These are phyloP conservation scores for Casuarius casuarius DNA, from an alignment of 2,113 vertebrate genomes.

Conservation along the genomic window DNA sequence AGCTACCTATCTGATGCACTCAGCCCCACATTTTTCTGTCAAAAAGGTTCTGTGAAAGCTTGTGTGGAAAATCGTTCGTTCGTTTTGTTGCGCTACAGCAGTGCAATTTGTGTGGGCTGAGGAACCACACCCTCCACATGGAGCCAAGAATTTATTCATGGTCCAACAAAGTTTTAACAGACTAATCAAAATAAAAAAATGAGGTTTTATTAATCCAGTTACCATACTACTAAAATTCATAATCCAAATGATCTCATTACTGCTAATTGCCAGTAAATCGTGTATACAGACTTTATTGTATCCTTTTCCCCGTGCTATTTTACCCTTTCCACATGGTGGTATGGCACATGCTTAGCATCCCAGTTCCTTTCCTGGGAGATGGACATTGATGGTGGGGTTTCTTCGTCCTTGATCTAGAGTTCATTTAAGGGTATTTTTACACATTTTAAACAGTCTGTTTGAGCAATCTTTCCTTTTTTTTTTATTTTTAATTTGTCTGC, in stretches of 20 bases:
- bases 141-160: not conserved
- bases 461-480: not conserved
- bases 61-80: not conserved
- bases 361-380: not conserved
- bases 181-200: not conserved
- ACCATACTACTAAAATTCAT: not conserved
- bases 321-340: not conserved
- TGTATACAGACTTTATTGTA: not conserved
- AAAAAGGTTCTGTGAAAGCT: not conserved
- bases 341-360: not conserved
- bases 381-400: rapidly evolving
- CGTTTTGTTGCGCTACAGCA: not conserved
- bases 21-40: not conserved
- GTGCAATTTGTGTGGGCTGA: rapidly evolving
- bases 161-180: not conserved
- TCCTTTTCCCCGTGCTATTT: not conserved
- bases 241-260: not conserved
- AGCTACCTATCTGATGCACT: not conserved
- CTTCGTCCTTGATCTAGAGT: not conserved
- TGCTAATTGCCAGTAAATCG: not conserved
- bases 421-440: not conserved
- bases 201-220: not conserved
- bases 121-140: rapidly evolving
- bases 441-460: not conserved
- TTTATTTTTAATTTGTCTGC: not conserved